Evolutionary conservation across 2,888 invertebrate species (phyloP), one percentile per base, ranked within the genome.

Genomic region (Xestia c-nigrum): DNA sequence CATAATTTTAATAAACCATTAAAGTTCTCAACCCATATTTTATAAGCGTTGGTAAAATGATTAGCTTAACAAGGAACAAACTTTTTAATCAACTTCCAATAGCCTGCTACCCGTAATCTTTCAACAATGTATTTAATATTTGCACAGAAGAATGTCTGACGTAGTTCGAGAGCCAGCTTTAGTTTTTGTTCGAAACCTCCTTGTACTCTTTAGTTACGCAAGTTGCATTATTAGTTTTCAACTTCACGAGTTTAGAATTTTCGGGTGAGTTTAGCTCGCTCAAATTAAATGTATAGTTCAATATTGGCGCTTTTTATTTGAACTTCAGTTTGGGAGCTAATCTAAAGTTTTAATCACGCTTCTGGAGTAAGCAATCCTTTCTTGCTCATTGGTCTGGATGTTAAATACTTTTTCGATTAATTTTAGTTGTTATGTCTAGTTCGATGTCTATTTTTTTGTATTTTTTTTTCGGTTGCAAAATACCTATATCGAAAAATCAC

Each of bases 221-320:
- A 95, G 92, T 94, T 95, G 93, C 93, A 94, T 94, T 95, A 95
- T 95, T 95, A 95, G 94, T 95, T 95, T 95, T 91, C 91, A 93
- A 93, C 93, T 93, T 89, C 85, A 88, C 90, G 90, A 94, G 92
- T 94, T 94, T 91, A 91, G 90, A 89, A 93, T 94, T 94, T 95
- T 93, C 92, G 92, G 91, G 88, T 86, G 85, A 88, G 90, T 90
- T 91, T 87, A 88, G 88, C 81, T 87, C 88, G 90, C 89, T 89
- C 87, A 92, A 93, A 93, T 94, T 92, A 91, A 90, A 92, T 88
- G 87, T 90, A 89, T 92, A 83, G 84, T 81, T 81, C 91, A 86
- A 93, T 93, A 91, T 88, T 80, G 90, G 73, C 74, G 84, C 76
- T 92, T 93, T 91, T 92, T 90, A 90, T 91, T 88, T 77, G 85